These are phyloP conservation scores for Trachelus iudaicus DNA, from an alignment of 2,888 invertebrate genomes.

Conservation along the genomic window DNA sequence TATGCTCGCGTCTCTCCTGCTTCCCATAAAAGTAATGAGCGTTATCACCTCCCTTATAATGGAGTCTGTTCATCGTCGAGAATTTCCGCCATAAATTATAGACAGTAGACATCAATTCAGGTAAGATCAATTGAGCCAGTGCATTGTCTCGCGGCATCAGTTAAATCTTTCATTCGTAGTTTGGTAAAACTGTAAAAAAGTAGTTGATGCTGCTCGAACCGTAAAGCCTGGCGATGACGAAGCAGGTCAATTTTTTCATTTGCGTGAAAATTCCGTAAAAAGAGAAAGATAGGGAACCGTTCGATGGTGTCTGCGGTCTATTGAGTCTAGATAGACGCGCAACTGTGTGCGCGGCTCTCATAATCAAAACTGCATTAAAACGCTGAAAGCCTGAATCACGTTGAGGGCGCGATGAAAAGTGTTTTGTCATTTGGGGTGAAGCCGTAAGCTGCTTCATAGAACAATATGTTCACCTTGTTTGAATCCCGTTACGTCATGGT, in stretches of 20 bases:
- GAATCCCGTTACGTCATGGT: constrained; percentile 23
- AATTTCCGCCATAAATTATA: constrained; percentile 22
- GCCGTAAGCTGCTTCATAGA: constrained; percentile 28
- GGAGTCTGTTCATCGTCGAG: constrained; percentile 12
- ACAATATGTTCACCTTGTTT: constrained; percentile 44
- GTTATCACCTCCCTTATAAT: not conserved
- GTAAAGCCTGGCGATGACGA: not conserved
- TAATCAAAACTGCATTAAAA: constrained; percentile 53
- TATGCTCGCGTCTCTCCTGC: constrained; percentile 42
- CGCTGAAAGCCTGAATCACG: constrained; percentile 41
- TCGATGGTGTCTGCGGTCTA: not conserved
- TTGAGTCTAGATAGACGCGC: not conserved
- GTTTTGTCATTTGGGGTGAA: constrained; percentile 46
- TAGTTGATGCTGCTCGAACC: not conserved
- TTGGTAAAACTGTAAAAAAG: not conserved
- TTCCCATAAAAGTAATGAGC: constrained; percentile 39
- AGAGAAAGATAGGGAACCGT: not conserved
- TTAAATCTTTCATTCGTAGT: not conserved
- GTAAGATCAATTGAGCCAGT: not conserved
- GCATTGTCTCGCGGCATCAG: not conserved
- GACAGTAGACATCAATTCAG: not conserved
- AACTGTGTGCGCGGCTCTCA: constrained; percentile 13
- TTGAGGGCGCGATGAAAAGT: constrained; percentile 43
- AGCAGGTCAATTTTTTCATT: not conserved
- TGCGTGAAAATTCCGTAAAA: not conserved